Base-by-base conservation (phyloP, 2,797 vertebrate species). In the Manis crassicaudata region DNA sequence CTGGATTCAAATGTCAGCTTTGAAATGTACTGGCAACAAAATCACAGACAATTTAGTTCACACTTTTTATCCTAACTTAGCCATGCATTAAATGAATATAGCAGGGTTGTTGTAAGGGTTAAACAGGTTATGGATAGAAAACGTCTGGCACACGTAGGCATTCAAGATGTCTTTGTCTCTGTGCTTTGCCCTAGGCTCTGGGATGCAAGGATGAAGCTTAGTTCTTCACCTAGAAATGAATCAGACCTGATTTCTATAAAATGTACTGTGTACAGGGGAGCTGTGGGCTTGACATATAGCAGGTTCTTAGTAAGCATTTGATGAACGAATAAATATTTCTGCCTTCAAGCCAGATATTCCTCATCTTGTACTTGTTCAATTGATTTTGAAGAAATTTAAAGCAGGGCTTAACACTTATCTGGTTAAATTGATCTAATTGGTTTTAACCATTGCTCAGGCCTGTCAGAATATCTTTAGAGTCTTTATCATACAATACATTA, bases 371-470 rank as follows among this genome's bases (percentile, higher is more conserved):
- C 17, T 92, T 86, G 54, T 4, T 62, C 43, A 81, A 88, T 62
- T 86, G 50, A 65, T 82, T 92, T 86, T 68, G 52, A 81, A 81
- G 77, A 95, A 81, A 93, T 68, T 27, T 86, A 23, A 95, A 80
- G 13, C 18, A 10, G 2, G 63, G 14, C 16, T 94, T 96, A 73
- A n/a, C 16, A 79, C 96, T 73, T 81, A 86, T 82, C 29, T 70
- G 35, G 43, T 81, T 82, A 92, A 81, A 40, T 83, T 37, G 10
- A 75, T 60, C 62, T 68, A 62, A 29, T 76, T 90, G 40, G 14
- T n/a, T 77, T 94, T 92, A 65, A 93, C 35, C n/a, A 73, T 79
- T 54, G 5, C 93, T 96, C 29, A 18, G 58, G 23, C 2, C 35
- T 75, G 6, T 70, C 9, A 85, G 79, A 84, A 95, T 95, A 85